Evolutionary conservation across 2,113 vertebrate genomes (phyloP), one percentile per base, ranked within the genome.

Genomic region (Ciconia maguari): DNA sequence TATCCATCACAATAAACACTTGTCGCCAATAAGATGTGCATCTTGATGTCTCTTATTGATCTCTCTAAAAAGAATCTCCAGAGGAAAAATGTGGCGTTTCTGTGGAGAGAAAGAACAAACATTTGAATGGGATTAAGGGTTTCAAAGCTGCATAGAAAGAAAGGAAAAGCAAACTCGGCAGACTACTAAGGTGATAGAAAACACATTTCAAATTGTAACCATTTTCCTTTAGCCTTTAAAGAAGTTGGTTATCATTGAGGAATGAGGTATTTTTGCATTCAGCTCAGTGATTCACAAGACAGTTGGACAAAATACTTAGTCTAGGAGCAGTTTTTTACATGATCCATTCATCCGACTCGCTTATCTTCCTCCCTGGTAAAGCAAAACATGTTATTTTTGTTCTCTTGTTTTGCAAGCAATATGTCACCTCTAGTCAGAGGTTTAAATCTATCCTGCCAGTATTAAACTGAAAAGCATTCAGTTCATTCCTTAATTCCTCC

Each of bases 331-430:
- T 36, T 92, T 87, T 60, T 69, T 52, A 32, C 84, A 57, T 1
- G 34, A 83, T 72, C 60, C 0, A 0, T 30, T 55, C 48, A 78
- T 93, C 69, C 32, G 13, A 72, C 70, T 85, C 34, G 48, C 64
- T 92, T 91, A 78, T 89, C 74, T 92, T 96, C 54, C 32, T 66
- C 21, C 17, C 26, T 38, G n/a, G 34, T 55, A 95, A 95, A 94
- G 76, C 82, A 83, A 95, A 96, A 89, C 14, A 42, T 68, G 68
- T 38, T 79, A 62, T 57, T 93, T 87, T 84, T 83, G 84, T 89
- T 80, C 68, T 75, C 64, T 25, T 95, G 36, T 77, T 91, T 93
- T 94, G 41, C 87, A 92, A 91, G 29, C 51, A 92, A 92, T 92
- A 83, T 84, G 54, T 94, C 71, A 84, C 44, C 9, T 81, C 48